Evolutionary conservation across 2,113 vertebrate genomes (phyloP).

Genomic region (Rhipidura dahli): DNA sequence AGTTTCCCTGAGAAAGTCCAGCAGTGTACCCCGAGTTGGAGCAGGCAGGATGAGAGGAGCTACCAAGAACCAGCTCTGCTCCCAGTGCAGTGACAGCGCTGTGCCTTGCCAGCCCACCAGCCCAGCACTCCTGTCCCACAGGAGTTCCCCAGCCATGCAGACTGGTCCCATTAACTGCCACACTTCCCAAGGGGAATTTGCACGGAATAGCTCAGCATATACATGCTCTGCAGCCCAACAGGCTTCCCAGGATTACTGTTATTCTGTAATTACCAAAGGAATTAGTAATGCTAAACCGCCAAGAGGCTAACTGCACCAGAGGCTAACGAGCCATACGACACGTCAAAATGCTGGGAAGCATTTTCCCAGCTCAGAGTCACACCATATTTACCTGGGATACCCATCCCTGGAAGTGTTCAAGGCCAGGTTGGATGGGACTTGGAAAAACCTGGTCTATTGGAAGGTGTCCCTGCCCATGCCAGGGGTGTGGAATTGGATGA

Average conservation of each 20-base stretch:
- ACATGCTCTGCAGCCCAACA: background rate
- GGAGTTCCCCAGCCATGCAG: background rate
- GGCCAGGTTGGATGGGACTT: background rate
- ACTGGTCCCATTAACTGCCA: background rate
- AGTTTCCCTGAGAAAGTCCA: background rate
- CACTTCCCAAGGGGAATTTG: background rate
- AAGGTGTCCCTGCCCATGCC: background rate
- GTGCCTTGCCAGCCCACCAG: background rate
- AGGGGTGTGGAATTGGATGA: background rate
- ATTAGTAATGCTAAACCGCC: background rate
- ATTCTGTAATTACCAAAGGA: constrained; percentile 22
- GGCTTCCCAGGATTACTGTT: background rate
- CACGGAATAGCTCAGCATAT: background rate
- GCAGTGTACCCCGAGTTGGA: background rate
- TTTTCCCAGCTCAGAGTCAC: background rate
- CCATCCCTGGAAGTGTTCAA: background rate
- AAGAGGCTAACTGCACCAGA: background rate
- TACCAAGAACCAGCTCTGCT: background rate
- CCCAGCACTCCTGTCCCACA: background rate
- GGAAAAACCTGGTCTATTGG: background rate
- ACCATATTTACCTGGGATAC: background rate
- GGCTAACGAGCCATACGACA: background rate
- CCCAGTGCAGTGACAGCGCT: background rate
- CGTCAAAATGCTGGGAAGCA: background rate
- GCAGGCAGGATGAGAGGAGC: background rate